A percentile compares a stretch with the other conserved stretches of the same genome.
Evolutionary conservation across 1,140 invertebrate species (phyloP).

Genomic region (Wasmannia auropunctata): DNA sequence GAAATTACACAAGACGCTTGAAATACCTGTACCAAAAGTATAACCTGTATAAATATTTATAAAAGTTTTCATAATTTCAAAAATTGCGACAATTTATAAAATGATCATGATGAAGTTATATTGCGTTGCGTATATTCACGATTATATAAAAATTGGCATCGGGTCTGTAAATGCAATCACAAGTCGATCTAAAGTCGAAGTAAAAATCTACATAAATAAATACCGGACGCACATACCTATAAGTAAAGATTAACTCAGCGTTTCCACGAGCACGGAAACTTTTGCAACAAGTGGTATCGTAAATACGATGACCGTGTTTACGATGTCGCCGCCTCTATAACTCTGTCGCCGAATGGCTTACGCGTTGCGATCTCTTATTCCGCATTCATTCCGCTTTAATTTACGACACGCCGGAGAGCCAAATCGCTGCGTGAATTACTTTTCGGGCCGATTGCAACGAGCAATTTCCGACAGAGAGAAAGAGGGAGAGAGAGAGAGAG

Average conservation of each 20-base stretch:
- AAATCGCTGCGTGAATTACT: slow-evolving; percentile 24
- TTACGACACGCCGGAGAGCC: slow-evolving; percentile 20
- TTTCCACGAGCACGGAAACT: background rate
- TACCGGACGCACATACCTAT: background rate
- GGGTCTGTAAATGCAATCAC: background rate
- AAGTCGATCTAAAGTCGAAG: too few relatives aligned
- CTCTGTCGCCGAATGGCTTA: slow-evolving; percentile 21
- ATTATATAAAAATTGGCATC: background rate
- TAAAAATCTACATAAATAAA: slow-evolving; percentile 1
- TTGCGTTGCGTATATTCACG: background rate
- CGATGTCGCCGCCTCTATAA: slow-evolving; percentile 38
- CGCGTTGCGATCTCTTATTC: slow-evolving; percentile 38
- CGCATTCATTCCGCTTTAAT: slow-evolving; percentile 35
- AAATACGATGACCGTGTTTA: slow-evolving; percentile 48
- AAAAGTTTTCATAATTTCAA: too few relatives aligned
- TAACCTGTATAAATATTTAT: too few relatives aligned
- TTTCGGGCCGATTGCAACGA: background rate
- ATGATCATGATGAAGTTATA: too few relatives aligned
- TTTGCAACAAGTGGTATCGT: slow-evolving; percentile 51
- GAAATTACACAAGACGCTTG: background rate
- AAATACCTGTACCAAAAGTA: too few relatives aligned
- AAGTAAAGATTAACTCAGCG: slow-evolving; percentile 2
- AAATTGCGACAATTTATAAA: too few relatives aligned
- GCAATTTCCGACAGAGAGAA: background rate
- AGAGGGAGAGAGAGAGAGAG: background rate